Base-by-base conservation (phyloP, 1,140 invertebrate species). In the Drosophila novamexicana region DNA sequence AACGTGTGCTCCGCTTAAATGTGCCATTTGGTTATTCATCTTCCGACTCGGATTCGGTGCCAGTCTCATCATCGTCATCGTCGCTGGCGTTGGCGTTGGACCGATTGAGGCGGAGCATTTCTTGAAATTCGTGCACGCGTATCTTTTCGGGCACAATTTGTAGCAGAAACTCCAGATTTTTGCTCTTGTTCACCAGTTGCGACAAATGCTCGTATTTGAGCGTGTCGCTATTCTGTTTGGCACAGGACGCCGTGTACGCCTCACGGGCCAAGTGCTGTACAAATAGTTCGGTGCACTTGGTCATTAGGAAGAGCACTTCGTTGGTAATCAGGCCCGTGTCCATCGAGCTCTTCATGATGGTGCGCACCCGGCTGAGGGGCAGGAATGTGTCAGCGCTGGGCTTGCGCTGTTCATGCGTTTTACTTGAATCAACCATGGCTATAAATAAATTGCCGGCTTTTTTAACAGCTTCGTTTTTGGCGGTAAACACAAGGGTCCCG, bases 81-180 rank as follows among this genome's bases (percentile, higher is more conserved):
- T 81, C 81, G 34, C 64, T 75, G n/a, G 16, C 69, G 14, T 47
- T 77, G 40, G 76, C 69, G 14, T 47, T 77, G 40, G 76, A 67
- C 2, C 84, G 84, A 16, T 91, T 91, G 6, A 84, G 10, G 0
- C 79, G 70, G 0, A 92, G n/a, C 77, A 92, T 81, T 49, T 91
- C 84, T 32, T 90, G 77, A 36, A 92, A 92, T 54, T 92, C 86
- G 32, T 86, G 77, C 7, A 92, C 91, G 5, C 81, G 84, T 44
- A 92, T 92, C 58, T 92, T 92, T 18, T 91, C 75, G 10, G 91
- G 91, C n/a, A 92, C 77, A 32, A 92, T 92, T 77, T 92, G 91
- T 1, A 92, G 58, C 14, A 92, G 59, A 10, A 92, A 92, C 45
- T 91, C 91, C 1, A 92, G 78, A 63, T 81, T 82, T 29, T 79